These are phyloP conservation scores for Pagrus major DNA, from an alignment of 2,113 vertebrate species.

Conservation along the genomic window DNA sequence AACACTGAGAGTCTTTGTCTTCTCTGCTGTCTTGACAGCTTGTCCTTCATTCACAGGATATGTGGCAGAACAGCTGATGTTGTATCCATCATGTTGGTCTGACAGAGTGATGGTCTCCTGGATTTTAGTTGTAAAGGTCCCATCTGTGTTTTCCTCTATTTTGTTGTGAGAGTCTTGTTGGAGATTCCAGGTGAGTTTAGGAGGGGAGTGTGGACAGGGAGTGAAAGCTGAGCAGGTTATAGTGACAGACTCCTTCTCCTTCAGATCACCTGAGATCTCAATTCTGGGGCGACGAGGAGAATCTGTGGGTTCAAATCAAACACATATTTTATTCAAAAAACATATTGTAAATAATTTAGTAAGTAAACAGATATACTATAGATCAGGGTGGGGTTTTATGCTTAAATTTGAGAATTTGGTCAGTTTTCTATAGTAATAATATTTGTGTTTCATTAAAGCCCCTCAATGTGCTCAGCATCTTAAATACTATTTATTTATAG, in stretches of 20 bases:
- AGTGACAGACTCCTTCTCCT: slow-evolving; percentile 21
- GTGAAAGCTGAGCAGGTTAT: slow-evolving; percentile 59
- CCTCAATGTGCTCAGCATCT: too few species aligned
- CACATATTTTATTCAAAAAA: not conserved
- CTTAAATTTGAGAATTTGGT: too few species aligned
- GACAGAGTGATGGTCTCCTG: slow-evolving; percentile 38
- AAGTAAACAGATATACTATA: too few species aligned
- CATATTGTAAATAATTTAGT: too few species aligned
- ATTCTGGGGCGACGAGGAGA: slow-evolving; percentile 35
- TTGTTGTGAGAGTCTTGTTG: not conserved
- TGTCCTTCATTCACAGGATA: slow-evolving; percentile 37
- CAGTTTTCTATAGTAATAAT: too few species aligned
- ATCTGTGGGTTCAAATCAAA: slow-evolving; percentile 29
- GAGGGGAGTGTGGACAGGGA: slow-evolving; percentile 55
- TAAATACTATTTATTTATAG: too few species aligned
- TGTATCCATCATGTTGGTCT: slow-evolving; percentile 33
- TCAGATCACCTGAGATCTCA: slow-evolving; percentile 9
- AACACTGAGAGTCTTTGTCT: slow-evolving; percentile 31
- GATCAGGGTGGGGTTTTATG: too few species aligned
- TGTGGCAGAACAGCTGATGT: slow-evolving; percentile 49
- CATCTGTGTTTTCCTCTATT: not conserved
- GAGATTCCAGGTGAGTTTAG: slow-evolving; percentile 54
- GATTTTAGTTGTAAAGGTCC: slow-evolving; percentile 26
- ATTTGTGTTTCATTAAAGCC: too few species aligned
- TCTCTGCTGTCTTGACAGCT: not conserved